phyloP scores from a whole-genome alignment of 2,113 vertebrate species.

The Dasyornis broadbenti region DNA sequence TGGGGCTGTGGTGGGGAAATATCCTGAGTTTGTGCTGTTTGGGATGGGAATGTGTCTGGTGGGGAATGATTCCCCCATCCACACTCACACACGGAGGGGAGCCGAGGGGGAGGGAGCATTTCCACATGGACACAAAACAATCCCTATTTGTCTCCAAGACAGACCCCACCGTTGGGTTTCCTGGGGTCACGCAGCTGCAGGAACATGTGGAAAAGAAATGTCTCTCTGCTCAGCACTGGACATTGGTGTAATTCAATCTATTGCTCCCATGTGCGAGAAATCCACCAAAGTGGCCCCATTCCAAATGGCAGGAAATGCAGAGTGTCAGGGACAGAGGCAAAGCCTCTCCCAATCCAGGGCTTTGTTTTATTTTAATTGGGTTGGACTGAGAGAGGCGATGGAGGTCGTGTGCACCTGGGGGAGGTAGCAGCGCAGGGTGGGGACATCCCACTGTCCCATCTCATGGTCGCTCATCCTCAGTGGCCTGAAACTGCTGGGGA shows the following conservation, averaged over 20 bases:
- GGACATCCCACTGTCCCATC: neutral
- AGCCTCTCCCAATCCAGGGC: neutral
- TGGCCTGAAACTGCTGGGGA: neutral
- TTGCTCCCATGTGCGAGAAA: conserved; percentile 64
- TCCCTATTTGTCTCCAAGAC: conserved; percentile 61
- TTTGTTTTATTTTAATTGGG: neutral
- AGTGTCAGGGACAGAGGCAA: neutral
- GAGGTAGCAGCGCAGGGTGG: neutral
- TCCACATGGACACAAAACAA: conserved; percentile 23
- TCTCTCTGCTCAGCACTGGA: conserved; percentile 38
- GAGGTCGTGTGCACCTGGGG: accelerated
- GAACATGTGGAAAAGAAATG: conserved; percentile 70
- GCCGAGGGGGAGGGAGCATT: neutral
- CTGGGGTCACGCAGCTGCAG: conserved; percentile 67
- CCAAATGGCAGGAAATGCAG: conserved; percentile 2
- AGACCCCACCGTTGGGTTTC: conserved; percentile 62
- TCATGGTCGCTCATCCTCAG: too few species aligned
- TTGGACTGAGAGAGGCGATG: accelerated
- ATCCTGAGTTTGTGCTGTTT: neutral
- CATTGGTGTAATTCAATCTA: conserved; percentile 61
- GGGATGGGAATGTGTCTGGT: neutral
- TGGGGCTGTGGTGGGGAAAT: neutral
- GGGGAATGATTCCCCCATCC: neutral
- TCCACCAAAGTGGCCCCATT: conserved; percentile 43
- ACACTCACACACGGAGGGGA: neutral